Base-by-base conservation (phyloP, 2,797 vertebrate genomes). In the Megalops cyprinoides region DNA sequence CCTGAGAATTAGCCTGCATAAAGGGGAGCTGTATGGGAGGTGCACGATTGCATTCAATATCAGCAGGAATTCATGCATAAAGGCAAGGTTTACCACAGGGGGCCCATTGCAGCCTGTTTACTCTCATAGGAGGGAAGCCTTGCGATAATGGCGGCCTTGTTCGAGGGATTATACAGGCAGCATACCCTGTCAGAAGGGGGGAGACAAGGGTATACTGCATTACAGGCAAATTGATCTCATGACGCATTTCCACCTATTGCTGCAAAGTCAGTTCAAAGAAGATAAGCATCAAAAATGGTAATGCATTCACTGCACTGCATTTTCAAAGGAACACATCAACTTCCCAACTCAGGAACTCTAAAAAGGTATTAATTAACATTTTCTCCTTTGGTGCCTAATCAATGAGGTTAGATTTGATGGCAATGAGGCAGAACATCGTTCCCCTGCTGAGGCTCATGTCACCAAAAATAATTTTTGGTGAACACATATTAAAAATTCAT, bases 161-260 rank as follows among this genome's bases (percentile, higher is more conserved):
- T 58, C 9, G 18, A 76, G 20, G 53, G 34, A 49, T 34, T 37
- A 42, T 5, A 56, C 31, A 12, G 14, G n/a, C n/a, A n/a, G n/a
- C n/a, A n/a, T n/a, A n/a, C n/a, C n/a, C n/a, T n/a, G n/a, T n/a
- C n/a, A n/a, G n/a, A n/a, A n/a, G n/a, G n/a, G n/a, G n/a, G n/a
- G n/a, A 60, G 49, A 42, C 34, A 34, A 77, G n/a, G 25, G 20
- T 77, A 53, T 56, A 77, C 0, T 9, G 39, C 34, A 77, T 77
- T 58, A 77, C 53, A 76, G 49, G 28, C 49, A 60, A 77, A 77
- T 18, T 34, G 53, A 60, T 56, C 34, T 39, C 20, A 8, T 44
- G 14, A 12, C 51, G 44, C 28, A 18, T 75, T 23, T 75, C 20
- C 44, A 39, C 18, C 18, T 15, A n/a, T n/a, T 60, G 8, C 25